Evolutionary conservation across 53 echinoderm and acorn worm genomes (phyloP), one percentile per base, ranked within the genome.

Genomic region (Zoroaster sp.): DNA sequence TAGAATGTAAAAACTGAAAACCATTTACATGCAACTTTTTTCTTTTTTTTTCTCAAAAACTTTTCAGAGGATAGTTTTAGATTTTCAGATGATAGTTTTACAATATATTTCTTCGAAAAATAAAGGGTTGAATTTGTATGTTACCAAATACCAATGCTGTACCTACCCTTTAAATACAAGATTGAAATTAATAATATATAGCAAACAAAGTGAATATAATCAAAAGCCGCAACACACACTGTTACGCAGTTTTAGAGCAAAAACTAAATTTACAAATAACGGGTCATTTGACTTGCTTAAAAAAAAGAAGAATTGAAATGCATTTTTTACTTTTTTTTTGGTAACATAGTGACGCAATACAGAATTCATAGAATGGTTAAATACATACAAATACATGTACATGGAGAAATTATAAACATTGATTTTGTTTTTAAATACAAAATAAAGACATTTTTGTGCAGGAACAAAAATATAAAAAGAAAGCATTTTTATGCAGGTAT

Each of bases 401-500:
- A 59, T 25, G 59, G 59, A 59, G 59, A 59, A n/a, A 28, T 59
- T 59, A 59, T 59, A 59, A 59, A 59, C 59, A 59, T 28, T 25
- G 63, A 59, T 59, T 53, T 7, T 21, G n/a, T 25, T 25, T 59
- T 59, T 2, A 59, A 59, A 59, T 42, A 67, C 41, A 81, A 81
- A 81, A 81, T 66, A 81, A 81, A 81, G 81, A 66, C 81, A 66
- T 66, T 66, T 40, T 68, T 66, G 18, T 25, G 36, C 66, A 66
- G 25, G 66, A 36, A 66, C 65, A 81, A 45, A 45, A 31, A 75
- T 43, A 46, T 21, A 10, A 75, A 41, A 73, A 73, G 42, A 40
- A 73, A 74, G 21, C 39, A 74, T 40, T 69, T 39, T 23, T 74
- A 10, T 74, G 74, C 20, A 39, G 74, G 40, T 41, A n/a, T 40